These are phyloP conservation scores for Micoletzkya japonica DNA, from an alignment of 2,888 invertebrate species.

Conservation along the genomic window DNA sequence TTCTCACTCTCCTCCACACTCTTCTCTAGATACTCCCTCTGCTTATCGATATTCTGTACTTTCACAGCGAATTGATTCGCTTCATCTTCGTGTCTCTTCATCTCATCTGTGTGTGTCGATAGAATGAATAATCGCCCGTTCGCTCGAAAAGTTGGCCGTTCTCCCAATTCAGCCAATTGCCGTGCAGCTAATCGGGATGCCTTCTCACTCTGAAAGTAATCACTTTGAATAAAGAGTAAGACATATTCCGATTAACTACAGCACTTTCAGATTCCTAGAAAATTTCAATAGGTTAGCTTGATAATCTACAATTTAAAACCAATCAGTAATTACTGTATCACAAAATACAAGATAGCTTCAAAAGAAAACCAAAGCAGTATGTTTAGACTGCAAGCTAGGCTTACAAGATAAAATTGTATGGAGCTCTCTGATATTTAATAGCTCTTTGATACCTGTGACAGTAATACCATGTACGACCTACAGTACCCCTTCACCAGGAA, in stretches of 20 bases:
- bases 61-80: conserved; percentile 6
- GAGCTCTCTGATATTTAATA: too few relatives aligned
- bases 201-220: conserved; percentile 20
- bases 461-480: too few relatives aligned
- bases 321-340: too few relatives aligned
- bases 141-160: conserved; percentile 16
- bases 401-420: too few relatives aligned
- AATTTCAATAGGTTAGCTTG: too few relatives aligned
- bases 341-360: too few relatives aligned
- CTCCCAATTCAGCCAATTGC: conserved; percentile 26
- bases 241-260: not conserved
- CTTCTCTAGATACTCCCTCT: conserved; percentile 79
- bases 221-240: too few relatives aligned
- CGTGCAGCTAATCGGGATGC: conserved; percentile 3
- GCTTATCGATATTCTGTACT: conserved; percentile 68
- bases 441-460: too few relatives aligned
- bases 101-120: conserved; percentile 35
- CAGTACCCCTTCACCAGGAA: too few relatives aligned
- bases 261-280: not conserved
- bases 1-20: conserved; percentile 83
- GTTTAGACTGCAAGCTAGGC: too few relatives aligned
- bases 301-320: too few relatives aligned
- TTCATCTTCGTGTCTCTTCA: conserved; percentile 34
- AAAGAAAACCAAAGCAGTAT: too few relatives aligned
- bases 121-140: conserved; percentile 48